Evolutionary conservation across 1,140 invertebrate species (phyloP), one percentile per base, ranked within the genome.

Genomic region (Drosophila takahashii): DNA sequence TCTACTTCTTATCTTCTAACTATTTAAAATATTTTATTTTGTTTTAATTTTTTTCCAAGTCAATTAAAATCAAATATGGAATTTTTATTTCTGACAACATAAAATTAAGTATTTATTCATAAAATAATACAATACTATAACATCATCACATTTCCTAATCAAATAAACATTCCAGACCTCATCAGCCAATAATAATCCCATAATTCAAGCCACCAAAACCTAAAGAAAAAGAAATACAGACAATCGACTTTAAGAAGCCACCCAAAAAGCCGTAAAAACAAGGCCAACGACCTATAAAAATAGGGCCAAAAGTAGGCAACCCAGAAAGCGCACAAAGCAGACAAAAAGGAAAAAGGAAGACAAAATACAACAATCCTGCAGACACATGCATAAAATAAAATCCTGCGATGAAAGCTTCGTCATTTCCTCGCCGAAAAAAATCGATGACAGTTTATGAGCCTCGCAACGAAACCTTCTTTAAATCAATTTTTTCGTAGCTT

Each of bases 361-460:
- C 22, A 3, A 10, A 44, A 44, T n/a, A n/a, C n/a, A n/a, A 18
- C 41, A 44, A 10, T 4, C 50, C 34, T 26, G 10, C 44, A 29
- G n/a, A 62, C 44, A 73, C 70, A 72, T 64, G 47, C 45, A 50
- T 59, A 60, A 48, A 37, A 50, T 59, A 52, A 48, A 37, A 32
- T 26, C 26, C 44, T 29, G 34, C 16, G 71, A 41, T 72, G 71
- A 74, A 72, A 72, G 67, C 71, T 50, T 37, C 53, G 15, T 53
- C 45, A 71, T 58, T 50, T 70, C 44, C 60, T n/a, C 36, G 26
- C 44, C 42, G 61, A 66, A 52, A 70, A 57, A 70, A 71, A 70
- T 66, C 66, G 83, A 78, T 89, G 84, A 89, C 84, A 89, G 69
- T 69, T 80, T 77, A 80, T 89, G 79, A 80, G 52, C 67, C 61